Evolutionary conservation across 2,888 invertebrate species (phyloP).

Genomic region (Eledona agricola): DNA sequence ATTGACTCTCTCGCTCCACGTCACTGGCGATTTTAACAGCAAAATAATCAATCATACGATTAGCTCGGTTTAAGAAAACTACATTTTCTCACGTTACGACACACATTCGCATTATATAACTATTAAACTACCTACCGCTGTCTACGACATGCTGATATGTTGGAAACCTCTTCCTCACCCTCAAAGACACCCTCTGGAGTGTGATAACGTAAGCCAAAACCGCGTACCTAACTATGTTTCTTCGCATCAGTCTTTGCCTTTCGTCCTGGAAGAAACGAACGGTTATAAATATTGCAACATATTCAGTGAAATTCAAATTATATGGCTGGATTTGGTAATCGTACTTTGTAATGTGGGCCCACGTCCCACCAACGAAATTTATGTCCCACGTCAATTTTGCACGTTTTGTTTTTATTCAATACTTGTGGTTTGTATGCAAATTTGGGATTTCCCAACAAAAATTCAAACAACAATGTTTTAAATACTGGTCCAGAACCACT

Average conservation of each 20-base stretch:
- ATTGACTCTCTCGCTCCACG: slow-evolving; percentile 17
- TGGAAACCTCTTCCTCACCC: slow-evolving; percentile 89
- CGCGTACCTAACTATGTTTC: slow-evolving; percentile 89
- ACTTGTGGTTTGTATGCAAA: too few species aligned
- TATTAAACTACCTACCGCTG: slow-evolving; percentile 70
- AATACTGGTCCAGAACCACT: too few species aligned
- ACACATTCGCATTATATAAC: slow-evolving; percentile 1
- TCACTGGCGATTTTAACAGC: not conserved
- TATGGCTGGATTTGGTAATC: too few species aligned
- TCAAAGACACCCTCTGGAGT: slow-evolving; percentile 83
- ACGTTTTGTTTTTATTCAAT: too few species aligned
- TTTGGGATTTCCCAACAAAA: too few species aligned
- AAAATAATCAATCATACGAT: not conserved
- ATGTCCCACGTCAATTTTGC: too few species aligned
- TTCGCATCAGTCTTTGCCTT: slow-evolving; percentile 85
- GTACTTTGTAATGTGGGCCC: too few species aligned
- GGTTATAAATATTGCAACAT: too few species aligned
- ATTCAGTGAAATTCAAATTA: too few species aligned
- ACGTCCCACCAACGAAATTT: too few species aligned
- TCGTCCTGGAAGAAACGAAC: slow-evolving; percentile 88
- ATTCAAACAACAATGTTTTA: too few species aligned
- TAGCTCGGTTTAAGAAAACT: not conserved
- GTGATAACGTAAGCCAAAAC: slow-evolving; percentile 90
- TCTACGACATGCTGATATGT: slow-evolving; percentile 91
- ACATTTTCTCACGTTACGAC: too few species aligned